A percentile compares a stretch with the other conserved stretches of the same genome.
Evolutionary conservation across 2,888 invertebrate genomes (phyloP).

Genomic region (Sepiola atlantica): DNA sequence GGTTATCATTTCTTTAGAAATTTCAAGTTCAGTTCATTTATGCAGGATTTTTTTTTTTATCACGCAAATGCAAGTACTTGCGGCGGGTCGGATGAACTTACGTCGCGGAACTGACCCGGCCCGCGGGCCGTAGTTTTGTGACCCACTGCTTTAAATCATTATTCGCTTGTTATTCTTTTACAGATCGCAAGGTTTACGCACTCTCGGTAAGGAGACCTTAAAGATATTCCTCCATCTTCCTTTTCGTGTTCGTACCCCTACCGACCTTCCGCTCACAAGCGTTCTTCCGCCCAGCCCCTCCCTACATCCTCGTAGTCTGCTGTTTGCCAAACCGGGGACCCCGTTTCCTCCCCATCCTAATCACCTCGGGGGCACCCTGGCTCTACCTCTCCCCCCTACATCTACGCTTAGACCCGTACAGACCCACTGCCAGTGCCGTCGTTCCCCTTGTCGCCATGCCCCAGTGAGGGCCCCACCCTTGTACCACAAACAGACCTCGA

Average conservation of each 20-base stretch:
- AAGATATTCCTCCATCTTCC: not conserved
- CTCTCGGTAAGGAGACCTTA: not conserved
- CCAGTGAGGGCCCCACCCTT: not conserved
- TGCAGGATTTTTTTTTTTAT: too few species aligned
- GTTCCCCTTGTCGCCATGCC: conserved; percentile 37
- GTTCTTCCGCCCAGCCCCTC: not conserved
- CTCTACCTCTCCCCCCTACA: not conserved
- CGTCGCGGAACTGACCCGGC: not conserved
- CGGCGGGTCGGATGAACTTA: not conserved
- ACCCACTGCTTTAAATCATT: too few species aligned
- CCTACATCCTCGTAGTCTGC: not conserved
- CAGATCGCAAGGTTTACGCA: not conserved
- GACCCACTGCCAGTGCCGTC: not conserved
- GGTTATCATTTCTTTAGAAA: too few species aligned
- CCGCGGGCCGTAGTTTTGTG: not conserved
- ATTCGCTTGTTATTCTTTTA: not conserved
- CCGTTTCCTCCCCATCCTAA: conserved; percentile 14
- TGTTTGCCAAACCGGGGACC: not conserved
- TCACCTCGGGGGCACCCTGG: not conserved
- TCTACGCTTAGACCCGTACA: not conserved
- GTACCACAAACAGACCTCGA: conserved; percentile 35
- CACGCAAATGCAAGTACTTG: not conserved
- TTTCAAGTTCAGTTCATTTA: too few species aligned
- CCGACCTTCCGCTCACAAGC: not conserved
- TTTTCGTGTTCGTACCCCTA: not conserved